phyloP scores from a whole-genome alignment of 2,113 vertebrate genomes.

The Xiphophorus maculatus region DNA sequence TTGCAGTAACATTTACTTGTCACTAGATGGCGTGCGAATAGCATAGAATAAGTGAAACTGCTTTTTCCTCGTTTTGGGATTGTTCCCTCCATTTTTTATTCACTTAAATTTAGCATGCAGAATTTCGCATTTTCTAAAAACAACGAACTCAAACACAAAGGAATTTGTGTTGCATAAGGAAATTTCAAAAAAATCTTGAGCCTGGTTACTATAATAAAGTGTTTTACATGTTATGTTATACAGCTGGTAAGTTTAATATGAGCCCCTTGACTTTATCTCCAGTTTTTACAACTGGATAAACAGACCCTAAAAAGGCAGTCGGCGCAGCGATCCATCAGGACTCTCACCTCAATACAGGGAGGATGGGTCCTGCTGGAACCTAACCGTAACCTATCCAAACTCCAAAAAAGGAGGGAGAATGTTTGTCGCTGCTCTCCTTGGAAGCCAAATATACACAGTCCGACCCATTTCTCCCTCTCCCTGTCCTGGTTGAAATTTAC shows the following conservation, averaged over 20 bases:
- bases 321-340: constrained; percentile 45
- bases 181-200: not conserved
- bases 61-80: not conserved
- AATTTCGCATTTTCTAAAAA: not conserved
- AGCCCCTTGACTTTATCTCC: constrained; percentile 10
- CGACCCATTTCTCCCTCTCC: not conserved
- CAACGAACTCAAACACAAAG: not conserved
- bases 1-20: not conserved
- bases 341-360: constrained; percentile 44
- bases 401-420: constrained; percentile 79
- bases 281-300: constrained; percentile 47
- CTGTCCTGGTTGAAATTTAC: not conserved
- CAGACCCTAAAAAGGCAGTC: constrained; percentile 70
- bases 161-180: not conserved
- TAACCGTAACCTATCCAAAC: constrained; percentile 30
- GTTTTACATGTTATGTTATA: constrained; percentile 45
- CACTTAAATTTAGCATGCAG: not conserved
- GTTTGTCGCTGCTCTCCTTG: constrained; percentile 1
- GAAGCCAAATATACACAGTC: not conserved
- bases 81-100: not conserved
- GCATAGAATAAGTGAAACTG: not conserved
- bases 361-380: constrained; percentile 43
- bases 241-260: constrained; percentile 47
- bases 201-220: constrained; percentile 20
- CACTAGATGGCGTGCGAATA: constrained; percentile 63